A percentile compares a stretch with the other conserved stretches of the same genome.
Conservation (phyloP, 1,140 invertebrate species). For the Linepithema humile region DNA sequence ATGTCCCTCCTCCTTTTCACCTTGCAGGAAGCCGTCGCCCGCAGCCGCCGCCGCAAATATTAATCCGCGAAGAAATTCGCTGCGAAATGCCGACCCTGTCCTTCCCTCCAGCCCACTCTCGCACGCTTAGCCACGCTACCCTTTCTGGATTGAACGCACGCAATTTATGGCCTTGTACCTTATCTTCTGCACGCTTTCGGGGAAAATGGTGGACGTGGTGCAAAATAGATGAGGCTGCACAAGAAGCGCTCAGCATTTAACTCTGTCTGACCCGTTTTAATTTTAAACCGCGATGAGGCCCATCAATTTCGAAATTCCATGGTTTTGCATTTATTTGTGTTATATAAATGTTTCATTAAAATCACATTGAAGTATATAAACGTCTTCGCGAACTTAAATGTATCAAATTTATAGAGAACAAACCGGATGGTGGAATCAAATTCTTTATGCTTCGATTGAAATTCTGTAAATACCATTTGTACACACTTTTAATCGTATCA, state of each 20-base stretch:
- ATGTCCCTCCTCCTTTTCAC: no score
- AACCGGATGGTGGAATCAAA: neutral
- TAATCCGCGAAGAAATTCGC: slow-evolving; percentile 65
- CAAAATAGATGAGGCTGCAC: slow-evolving; percentile 36
- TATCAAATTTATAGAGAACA: neutral
- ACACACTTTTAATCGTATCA: slow-evolving; percentile 2
- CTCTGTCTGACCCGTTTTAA: slow-evolving; percentile 10
- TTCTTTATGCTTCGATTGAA: neutral
- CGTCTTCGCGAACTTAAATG: neutral
- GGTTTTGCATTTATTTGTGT: no score
- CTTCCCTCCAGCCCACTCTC: neutral
- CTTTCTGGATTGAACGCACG: slow-evolving; percentile 16
- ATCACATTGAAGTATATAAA: neutral
- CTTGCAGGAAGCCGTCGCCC: neutral
- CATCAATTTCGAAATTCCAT: no score
- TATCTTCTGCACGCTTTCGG: slow-evolving; percentile 46
- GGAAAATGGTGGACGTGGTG: slow-evolving; percentile 37
- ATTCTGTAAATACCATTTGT: neutral
- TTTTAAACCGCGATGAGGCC: neutral
- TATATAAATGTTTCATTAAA: neutral
- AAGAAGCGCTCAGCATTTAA: slow-evolving; percentile 10
- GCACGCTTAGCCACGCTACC: slow-evolving; percentile 26
- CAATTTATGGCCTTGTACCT: slow-evolving; percentile 44
- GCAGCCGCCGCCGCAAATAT: slow-evolving; percentile 57
- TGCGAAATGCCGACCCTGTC: slow-evolving; percentile 3